Conservation (phyloP, 1,140 invertebrate genomes). For the Drosophila equinoxialis region DNA sequence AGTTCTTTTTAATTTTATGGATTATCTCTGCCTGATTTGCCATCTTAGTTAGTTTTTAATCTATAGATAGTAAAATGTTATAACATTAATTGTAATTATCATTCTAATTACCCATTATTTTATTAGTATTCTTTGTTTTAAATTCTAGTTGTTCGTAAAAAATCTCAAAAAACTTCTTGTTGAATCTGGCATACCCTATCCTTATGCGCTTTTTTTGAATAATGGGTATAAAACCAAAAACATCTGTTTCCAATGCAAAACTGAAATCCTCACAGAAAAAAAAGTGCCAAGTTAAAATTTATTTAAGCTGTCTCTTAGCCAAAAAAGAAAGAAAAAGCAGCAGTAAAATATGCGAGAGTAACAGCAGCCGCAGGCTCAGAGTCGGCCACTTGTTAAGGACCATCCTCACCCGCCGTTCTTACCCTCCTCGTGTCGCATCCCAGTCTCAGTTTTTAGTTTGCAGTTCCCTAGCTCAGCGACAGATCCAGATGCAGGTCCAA, state of each 20-base stretch:
- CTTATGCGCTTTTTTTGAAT: background rate
- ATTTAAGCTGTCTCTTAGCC: constrained; percentile 49
- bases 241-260: constrained; percentile 56
- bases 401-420: background rate
- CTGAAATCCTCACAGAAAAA: constrained; percentile 34
- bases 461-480: background rate
- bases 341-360: constrained; percentile 41
- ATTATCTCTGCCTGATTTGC: no score
- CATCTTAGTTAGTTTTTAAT: no score
- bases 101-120: no score
- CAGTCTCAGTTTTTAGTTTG: background rate
- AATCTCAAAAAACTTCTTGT: no score
- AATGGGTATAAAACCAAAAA: constrained; percentile 41
- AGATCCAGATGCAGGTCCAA: constrained; percentile 21
- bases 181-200: background rate
- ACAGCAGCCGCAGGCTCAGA: constrained; percentile 31
- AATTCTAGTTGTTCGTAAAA: no score
- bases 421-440: background rate
- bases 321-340: background rate
- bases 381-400: constrained; percentile 39
- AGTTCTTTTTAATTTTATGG: no score
- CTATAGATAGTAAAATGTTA: no score
- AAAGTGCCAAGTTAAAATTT: constrained; percentile 61
- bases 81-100: no score
- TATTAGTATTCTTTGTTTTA: no score